Conservation (phyloP, 2,888 invertebrate species). For the Xylophagus ater region DNA sequence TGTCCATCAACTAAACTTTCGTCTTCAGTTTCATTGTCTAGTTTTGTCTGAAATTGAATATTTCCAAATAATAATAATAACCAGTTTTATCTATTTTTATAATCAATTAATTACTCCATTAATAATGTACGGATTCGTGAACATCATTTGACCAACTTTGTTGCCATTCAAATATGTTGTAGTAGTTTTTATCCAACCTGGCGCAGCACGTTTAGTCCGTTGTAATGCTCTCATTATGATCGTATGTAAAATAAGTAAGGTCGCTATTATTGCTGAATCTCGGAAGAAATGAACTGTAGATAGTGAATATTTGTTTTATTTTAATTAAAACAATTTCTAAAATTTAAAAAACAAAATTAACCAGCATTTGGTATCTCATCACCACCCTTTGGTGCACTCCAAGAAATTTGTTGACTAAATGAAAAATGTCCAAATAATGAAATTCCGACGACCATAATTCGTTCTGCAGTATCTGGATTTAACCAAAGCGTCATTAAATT, state of each 20-base stretch:
- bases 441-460: constrained; percentile 45
- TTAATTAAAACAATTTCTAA: constrained; percentile 8
- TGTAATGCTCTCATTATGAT: constrained; percentile 12
- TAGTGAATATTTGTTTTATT: constrained; percentile 2
- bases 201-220: constrained; percentile 4
- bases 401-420: constrained; percentile 49
- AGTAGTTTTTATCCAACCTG: constrained; percentile 14
- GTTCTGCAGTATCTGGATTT: constrained; percentile 45
- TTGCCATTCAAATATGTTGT: constrained; percentile 10
- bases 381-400: constrained; percentile 49
- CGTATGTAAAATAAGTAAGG: constrained; percentile 15
- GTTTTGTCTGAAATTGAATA: no score
- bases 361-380: constrained; percentile 47
- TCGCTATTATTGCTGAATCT: constrained; percentile 17
- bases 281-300: constrained; percentile 20
- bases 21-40: no score
- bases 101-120: constrained; percentile 8
- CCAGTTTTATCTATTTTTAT: no score
- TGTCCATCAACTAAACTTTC: no score
- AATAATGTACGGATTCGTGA: constrained; percentile 15
- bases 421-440: constrained; percentile 51
- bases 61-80: no score
- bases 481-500: constrained; percentile 48
- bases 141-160: constrained; percentile 13
- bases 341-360: constrained; percentile 26